Conservation (phyloP, 2,888 invertebrate species). For the Hypercompe scribonia region DNA sequence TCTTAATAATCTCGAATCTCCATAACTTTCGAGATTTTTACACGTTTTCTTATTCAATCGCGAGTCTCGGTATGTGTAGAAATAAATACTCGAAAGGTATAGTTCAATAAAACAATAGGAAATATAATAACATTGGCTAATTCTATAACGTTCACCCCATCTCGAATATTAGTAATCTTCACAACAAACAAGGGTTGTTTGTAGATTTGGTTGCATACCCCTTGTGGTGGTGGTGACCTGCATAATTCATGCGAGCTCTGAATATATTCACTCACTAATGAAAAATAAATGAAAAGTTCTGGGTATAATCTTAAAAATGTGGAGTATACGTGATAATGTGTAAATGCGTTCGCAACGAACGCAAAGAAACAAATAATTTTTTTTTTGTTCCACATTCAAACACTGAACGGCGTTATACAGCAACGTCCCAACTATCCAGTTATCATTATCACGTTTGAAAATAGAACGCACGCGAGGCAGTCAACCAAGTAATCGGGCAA, state of each 20-base stretch:
- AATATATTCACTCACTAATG: not conserved
- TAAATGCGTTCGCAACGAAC: slow-evolving; percentile 17
- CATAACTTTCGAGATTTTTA: not conserved
- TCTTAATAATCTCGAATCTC: not conserved
- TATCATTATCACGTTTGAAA: slow-evolving; percentile 85
- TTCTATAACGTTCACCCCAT: slow-evolving; percentile 40
- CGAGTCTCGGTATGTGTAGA: not conserved
- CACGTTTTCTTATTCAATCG: not conserved
- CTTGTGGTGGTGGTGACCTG: slow-evolving; percentile 45
- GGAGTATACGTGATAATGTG: too few relatives aligned
- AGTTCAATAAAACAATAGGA: too few relatives aligned
- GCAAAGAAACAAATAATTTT: slow-evolving; percentile 39
- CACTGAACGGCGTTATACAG: slow-evolving; percentile 49
- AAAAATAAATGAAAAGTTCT: not conserved
- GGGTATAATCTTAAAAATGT: not conserved
- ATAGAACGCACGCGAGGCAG: slow-evolving; percentile 85
- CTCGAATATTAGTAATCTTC: slow-evolving; percentile 66
- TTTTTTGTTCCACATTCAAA: slow-evolving; percentile 53
- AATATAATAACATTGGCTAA: not conserved
- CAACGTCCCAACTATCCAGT: slow-evolving; percentile 71
- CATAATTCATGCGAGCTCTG: not conserved
- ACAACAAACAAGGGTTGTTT: slow-evolving; percentile 70
- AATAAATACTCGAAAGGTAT: too few relatives aligned
- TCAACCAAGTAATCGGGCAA: slow-evolving; percentile 83
- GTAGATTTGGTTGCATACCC: slow-evolving; percentile 56